Base-by-base conservation (phyloP, 2,888 invertebrate species). In the Drosophila atripex region DNA sequence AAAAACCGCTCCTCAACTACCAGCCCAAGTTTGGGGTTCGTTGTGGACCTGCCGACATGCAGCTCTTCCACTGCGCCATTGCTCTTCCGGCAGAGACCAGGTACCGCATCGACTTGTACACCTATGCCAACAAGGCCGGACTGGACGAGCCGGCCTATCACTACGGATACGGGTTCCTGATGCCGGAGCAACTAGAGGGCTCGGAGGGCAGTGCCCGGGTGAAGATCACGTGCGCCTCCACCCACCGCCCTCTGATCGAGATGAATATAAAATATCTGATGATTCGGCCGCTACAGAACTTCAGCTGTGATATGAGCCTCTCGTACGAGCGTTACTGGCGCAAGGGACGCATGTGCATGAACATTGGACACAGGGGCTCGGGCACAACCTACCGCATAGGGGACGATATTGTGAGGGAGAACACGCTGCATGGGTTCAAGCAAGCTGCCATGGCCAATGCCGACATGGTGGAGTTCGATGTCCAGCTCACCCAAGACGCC, bases 381-480 rank as follows among this genome's bases (percentile, higher is more conserved):
- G 99, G 99, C 16, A 95, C 95, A 51, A 98, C 97, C 71, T 98
- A 97, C 90, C 95, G 95, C 91, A 11, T 76, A 0, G 93, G 93
- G 46, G 93, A 92, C 88, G 92, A 92, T 90, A 94, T 96, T 88
- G 95, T 98, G 73, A 94, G 98, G 76, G 99, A 99, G 92, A 99
- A 99, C 91, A 99, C 99, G 9, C 94, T 99, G 85, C 97, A 96
- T 43, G 98, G 98, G 30, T 93, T 98, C 82, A 96, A 96, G 91
- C 95, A 95, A 70, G 98, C 98, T 56, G 96, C 96, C 49, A 93
- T 94, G 63, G 95, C 96, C 91, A 98, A 98, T 70, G 99, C 99
- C 64, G 98, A 99, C 90, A 96, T 97, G 93, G 96, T 99, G 52
- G 99, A 99, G 92, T 97, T 99, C 92, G 99, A 99, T 93, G 98